Evolutionary conservation across 2,113 vertebrate genomes (phyloP), one percentile per base, ranked within the genome.

Genomic region (Neolamprologus caudopunctatus): DNA sequence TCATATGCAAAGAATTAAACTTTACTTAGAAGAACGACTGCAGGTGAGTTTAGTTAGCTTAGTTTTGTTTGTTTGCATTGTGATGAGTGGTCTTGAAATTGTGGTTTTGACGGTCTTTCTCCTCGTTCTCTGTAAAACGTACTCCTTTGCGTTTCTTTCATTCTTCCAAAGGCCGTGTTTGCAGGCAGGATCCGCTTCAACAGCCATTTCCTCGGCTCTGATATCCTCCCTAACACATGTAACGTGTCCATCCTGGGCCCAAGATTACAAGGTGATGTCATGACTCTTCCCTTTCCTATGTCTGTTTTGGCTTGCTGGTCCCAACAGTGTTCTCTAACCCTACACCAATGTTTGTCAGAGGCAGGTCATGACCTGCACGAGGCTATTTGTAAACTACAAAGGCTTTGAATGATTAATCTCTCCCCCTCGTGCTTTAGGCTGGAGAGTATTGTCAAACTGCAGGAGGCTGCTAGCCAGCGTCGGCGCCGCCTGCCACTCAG

Each of bases 401-500:
- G 85, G 85, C 61, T 80, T 12, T 92, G 33, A 95, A 92, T 95
- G 88, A 93, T 95, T 94, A 54, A 94, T 94, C 75, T 90, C 79
- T 57, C 33, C 88, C 45, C 26, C 63, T 71, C 35, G 73, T 33
- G 80, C 84, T 63, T 17, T 94, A 99, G 98, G 98, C 73, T 95
- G 40, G 21, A 92, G 90, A 90, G 97, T 99, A 79, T 96, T 99
- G 83, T 96, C 97, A 7, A 88, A 42, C 87, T 99, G 98, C 90
- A 96, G 55, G 89, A 96, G 8, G 3, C 96, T 99, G 85, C 94
- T 97, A 19, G 98, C 98, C 91, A 99, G 99, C 0, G 97, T 99
- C 0, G 99, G 99, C 2, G 98, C 99, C 3, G 97, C 98, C 31
- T 99, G 99, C 96, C 99, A 99, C 94, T 98, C 98, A 2, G 96